These are phyloP conservation scores for Drosophila neotestacea DNA, from an alignment of 2,888 invertebrate genomes.

Conservation along the genomic window DNA sequence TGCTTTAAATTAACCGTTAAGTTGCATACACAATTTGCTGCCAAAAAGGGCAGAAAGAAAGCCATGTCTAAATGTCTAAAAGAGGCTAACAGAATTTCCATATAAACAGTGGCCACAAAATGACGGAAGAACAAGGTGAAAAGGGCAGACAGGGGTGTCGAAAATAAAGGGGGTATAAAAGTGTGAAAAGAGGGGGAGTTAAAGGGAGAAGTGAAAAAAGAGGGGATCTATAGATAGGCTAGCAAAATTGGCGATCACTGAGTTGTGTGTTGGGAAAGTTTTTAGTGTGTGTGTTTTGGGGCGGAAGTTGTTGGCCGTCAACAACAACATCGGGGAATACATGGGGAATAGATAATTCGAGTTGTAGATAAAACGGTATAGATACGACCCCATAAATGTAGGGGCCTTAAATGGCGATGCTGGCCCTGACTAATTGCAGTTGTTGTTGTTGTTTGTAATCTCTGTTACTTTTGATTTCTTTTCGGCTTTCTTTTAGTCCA, in stretches of 20 bases:
- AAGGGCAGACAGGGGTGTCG: not conserved
- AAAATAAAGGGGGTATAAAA: not conserved
- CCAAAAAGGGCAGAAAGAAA: constrained; percentile 35
- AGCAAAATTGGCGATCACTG: constrained; percentile 3
- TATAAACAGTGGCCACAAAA: constrained; percentile 11
- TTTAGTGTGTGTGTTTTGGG: constrained; percentile 7
- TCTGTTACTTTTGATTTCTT: constrained; percentile 60
- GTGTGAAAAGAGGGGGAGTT: not conserved
- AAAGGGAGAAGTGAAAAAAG: not conserved
- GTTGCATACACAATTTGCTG: constrained; percentile 34
- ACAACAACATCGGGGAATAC: constrained; percentile 3
- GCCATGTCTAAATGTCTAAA: constrained; percentile 8
- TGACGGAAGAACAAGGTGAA: not conserved
- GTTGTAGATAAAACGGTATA: constrained; percentile 26
- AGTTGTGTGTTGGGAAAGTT: constrained; percentile 48
- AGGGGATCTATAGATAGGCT: not conserved
- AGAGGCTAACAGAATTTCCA: constrained; percentile 43
- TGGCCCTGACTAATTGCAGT: constrained; percentile 60
- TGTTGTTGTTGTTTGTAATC: constrained; percentile 26
- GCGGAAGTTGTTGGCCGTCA: constrained; percentile 42
- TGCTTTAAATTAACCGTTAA: constrained; percentile 53
- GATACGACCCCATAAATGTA: constrained; percentile 28
- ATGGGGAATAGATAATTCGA: constrained; percentile 17
- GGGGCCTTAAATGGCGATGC: constrained; percentile 41
- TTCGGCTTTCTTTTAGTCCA: constrained; percentile 42